Evolutionary conservation across 2,797 vertebrate genomes (phyloP).

Genomic region (Pempheris klunzingeri): DNA sequence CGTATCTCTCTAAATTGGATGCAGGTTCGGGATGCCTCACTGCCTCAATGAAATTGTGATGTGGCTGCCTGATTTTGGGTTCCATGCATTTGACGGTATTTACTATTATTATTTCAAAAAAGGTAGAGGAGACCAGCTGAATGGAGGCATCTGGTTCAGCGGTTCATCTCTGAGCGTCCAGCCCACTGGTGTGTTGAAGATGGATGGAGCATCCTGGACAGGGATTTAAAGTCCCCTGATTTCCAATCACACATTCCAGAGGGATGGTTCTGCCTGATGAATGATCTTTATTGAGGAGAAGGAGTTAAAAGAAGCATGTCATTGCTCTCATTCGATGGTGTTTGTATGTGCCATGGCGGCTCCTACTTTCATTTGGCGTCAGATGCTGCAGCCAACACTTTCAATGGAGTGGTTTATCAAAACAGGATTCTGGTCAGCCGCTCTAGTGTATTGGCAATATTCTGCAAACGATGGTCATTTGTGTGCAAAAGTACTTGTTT

Average conservation of each 20-base stretch:
- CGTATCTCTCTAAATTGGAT: slow-evolving; percentile 80
- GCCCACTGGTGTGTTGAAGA: slow-evolving; percentile 83
- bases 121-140: slow-evolving; percentile 65
- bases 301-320: slow-evolving; percentile 85
- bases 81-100: slow-evolving; percentile 79
- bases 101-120: slow-evolving; percentile 83
- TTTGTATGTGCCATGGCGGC: slow-evolving; percentile 59
- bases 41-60: slow-evolving; percentile 82
- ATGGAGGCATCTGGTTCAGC: slow-evolving; percentile 72
- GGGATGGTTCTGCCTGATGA: slow-evolving; percentile 86
- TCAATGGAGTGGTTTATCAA: slow-evolving; percentile 53
- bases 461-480: slow-evolving; percentile 59
- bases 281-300: slow-evolving; percentile 82
- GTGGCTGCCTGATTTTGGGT: slow-evolving; percentile 77
- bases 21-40: slow-evolving; percentile 82
- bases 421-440: slow-evolving; percentile 54
- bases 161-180: slow-evolving; percentile 78
- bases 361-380: slow-evolving; percentile 55
- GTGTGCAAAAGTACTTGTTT: slow-evolving; percentile 32
- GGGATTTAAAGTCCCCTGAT: slow-evolving; percentile 76
- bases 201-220: slow-evolving; percentile 77
- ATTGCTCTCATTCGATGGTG: slow-evolving; percentile 79
- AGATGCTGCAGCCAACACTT: slow-evolving; percentile 25
- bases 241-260: slow-evolving; percentile 85
- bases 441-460: slow-evolving; percentile 57